A percentile compares a stretch with the other conserved stretches of the same genome.
phyloP scores from a whole-genome alignment of 2,797 vertebrate genomes.

The Poeciliopsis presidionis region DNA sequence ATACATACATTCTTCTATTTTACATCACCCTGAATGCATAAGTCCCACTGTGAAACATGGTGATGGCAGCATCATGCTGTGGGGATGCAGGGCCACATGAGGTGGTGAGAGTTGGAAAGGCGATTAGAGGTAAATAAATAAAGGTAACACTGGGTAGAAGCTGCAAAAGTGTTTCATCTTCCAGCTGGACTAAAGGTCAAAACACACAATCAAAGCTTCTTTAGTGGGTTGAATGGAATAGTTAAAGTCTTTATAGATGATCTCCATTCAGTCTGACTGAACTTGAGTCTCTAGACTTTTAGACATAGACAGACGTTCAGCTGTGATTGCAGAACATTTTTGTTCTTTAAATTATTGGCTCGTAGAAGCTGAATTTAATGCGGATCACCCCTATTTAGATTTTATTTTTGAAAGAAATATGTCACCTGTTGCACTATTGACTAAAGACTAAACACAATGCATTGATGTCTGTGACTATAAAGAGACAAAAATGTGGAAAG shows the following conservation, averaged over 20 bases:
- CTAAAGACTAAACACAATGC: neutral
- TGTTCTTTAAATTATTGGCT: neutral
- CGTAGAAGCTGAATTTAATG: neutral
- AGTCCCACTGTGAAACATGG: no score
- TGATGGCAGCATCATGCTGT: no score
- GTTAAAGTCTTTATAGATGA: neutral
- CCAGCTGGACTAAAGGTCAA: neutral
- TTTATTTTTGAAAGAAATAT: neutral
- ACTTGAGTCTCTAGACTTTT: neutral
- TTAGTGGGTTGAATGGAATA: neutral
- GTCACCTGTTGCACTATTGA: neutral
- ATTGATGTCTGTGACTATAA: neutral
- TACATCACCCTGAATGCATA: no score
- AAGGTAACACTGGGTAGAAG: neutral
- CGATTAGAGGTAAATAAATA: neutral
- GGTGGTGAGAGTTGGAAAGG: no score
- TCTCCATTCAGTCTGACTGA: neutral
- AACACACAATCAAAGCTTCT: neutral
- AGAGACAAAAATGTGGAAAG: neutral
- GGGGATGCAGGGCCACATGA: no score
- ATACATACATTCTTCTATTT: no score
- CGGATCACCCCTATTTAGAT: neutral
- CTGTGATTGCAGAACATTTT: neutral
- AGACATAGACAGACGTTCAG: neutral
- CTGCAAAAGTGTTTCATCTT: neutral